Evolutionary conservation across 1,140 invertebrate genomes (phyloP).

Genomic region (Drosophila bocki): DNA sequence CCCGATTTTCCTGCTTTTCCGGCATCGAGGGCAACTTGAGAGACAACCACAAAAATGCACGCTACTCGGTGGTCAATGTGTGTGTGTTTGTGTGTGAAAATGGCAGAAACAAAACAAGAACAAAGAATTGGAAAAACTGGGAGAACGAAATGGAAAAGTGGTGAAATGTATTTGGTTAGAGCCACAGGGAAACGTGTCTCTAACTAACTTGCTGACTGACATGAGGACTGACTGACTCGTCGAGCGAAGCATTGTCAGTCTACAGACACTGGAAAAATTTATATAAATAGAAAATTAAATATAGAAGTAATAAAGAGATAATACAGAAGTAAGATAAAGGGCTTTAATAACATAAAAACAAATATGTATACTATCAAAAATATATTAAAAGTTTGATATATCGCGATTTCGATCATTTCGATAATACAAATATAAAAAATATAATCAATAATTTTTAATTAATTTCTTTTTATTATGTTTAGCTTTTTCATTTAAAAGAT

Average conservation of each 20-base stretch:
- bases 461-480: too few relatives aligned
- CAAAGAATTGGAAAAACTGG: slow-evolving; percentile 36
- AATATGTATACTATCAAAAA: too few relatives aligned
- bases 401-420: too few relatives aligned
- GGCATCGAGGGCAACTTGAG: slow-evolving; percentile 43
- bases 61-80: slow-evolving; percentile 48
- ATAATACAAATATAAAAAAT: too few relatives aligned
- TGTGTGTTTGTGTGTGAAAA: slow-evolving; percentile 63
- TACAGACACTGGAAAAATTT: slow-evolving; percentile 14
- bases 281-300: not conserved
- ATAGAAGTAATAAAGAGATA: too few relatives aligned
- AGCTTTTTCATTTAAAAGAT: too few relatives aligned
- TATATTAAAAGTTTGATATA: too few relatives aligned
- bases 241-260: slow-evolving; percentile 17
- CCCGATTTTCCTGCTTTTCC: slow-evolving; percentile 44
- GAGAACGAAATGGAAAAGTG: slow-evolving; percentile 50
- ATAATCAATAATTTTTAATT: too few relatives aligned
- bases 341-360: too few relatives aligned
- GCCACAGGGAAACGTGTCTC: slow-evolving; percentile 45
- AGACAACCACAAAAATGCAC: slow-evolving; percentile 73
- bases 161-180: slow-evolving; percentile 57
- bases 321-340: too few relatives aligned
- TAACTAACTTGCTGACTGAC: slow-evolving; percentile 60
- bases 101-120: slow-evolving; percentile 47
- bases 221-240: slow-evolving; percentile 42